Evolutionary conservation across 1,140 invertebrate species (phyloP), one percentile per base, ranked within the genome.

Genomic region (Drosophila takahashii): DNA sequence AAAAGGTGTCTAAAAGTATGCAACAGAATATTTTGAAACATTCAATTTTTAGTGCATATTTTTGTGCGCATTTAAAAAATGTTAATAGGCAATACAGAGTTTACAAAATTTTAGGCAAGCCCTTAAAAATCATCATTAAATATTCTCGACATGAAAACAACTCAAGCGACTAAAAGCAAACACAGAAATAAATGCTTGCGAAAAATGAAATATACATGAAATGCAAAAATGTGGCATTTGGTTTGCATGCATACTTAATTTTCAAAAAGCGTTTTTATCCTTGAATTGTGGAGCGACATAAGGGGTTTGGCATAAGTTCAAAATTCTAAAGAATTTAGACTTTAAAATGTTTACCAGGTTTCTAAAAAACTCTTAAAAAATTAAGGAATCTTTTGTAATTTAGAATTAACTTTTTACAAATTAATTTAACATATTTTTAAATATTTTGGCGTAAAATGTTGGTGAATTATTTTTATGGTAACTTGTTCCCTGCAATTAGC

Each of bases 151-250:
- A 22, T 22, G 3, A 22, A 1, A 22, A 32, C 16, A 44, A 44
- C 10, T 50, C n/a, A 34, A 22, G 44, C 22, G 36, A 47, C 44
- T n/a, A n/a, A 32, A 34, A 32, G 15, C 48, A 18, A 6, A 32
- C 26, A 26, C 11, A 15, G 7, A 9, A 1, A 48, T 9, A 16
- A 22, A 22, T 6, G 18, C 44, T n/a, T 15, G 6, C 22, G 32
- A 11, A 32, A 51, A 34, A 51, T 39, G 4, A 62, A 62, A 6
- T 32, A 62, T 41, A 22, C 59, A 59, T 62, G 59, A 41, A 22
- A 42, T 62, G 59, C 59, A 57, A 61, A 61, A 39, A 22, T 11
- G 58, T 41, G 36, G 50, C 57, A 61, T 57, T 60, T 56, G 54
- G 18, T 16, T 59, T 59, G 53, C 59, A 62, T 62, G 53, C 36